phyloP scores from a whole-genome alignment of 2,888 invertebrate genomes.

The Polydrusus cervinus region DNA sequence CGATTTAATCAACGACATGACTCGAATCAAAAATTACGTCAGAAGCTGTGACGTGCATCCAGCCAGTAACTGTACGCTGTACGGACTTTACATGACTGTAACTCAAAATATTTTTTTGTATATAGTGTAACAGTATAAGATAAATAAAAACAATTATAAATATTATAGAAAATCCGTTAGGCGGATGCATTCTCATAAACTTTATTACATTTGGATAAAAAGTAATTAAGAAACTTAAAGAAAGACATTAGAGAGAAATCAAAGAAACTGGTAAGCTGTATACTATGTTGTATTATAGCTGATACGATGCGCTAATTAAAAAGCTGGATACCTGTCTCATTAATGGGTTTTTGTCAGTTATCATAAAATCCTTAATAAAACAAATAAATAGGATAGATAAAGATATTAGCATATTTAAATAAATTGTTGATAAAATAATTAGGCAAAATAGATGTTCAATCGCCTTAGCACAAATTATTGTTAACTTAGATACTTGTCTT shows the following conservation, averaged over 20 bases:
- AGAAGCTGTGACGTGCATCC: no score
- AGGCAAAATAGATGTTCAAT: no score
- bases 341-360: not conserved
- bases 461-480: no score
- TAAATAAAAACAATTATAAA: constrained; percentile 11
- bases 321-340: not conserved
- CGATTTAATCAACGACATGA: no score
- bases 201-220: constrained; percentile 7
- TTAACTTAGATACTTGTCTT: no score
- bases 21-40: no score
- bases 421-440: no score
- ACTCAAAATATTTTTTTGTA: no score
- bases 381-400: not conserved
- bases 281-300: no score
- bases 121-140: not conserved
- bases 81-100: no score
- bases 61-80: no score
- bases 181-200: constrained; percentile 9
- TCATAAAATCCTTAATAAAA: not conserved
- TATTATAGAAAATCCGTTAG: not conserved
- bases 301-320: constrained; percentile 13
- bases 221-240: constrained; percentile 6
- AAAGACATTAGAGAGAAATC: constrained; percentile 12
- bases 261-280: constrained; percentile 9
- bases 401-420: not conserved